Percentiles rank a stretch among this genome's conserved stretches.
Evolutionary conservation across 2,797 vertebrate species (phyloP).

Genomic region (Babyrousa celebensis): DNA sequence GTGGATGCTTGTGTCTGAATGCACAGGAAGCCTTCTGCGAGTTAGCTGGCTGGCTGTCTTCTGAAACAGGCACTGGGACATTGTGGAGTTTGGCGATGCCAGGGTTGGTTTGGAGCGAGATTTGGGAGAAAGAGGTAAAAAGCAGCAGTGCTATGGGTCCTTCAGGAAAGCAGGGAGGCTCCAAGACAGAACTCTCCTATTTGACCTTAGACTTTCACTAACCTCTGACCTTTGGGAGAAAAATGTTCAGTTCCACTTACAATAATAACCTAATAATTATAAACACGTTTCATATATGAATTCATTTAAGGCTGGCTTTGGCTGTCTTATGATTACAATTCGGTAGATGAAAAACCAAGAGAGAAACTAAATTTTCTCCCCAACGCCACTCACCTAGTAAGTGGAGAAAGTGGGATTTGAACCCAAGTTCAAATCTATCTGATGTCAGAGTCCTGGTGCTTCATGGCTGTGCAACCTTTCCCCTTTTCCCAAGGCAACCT

Average conservation of each 20-base stretch:
- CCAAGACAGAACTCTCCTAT: background rate
- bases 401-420: background rate
- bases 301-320: background rate
- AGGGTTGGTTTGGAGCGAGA: background rate
- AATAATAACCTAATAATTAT: background rate
- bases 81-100: background rate
- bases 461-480: too few species aligned
- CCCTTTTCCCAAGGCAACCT: background rate
- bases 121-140: background rate
- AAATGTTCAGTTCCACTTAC: background rate
- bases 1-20: background rate
- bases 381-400: background rate
- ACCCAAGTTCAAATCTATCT: background rate
- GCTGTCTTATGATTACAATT: background rate
- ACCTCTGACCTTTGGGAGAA: slow-evolving; percentile 28
- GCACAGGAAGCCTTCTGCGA: background rate
- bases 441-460: background rate
- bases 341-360: background rate
- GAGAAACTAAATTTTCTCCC: background rate
- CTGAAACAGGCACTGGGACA: background rate
- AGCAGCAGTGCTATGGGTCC: background rate
- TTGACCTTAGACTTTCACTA: background rate
- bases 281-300: background rate
- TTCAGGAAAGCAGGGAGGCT: background rate
- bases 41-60: background rate